Evolutionary conservation across 1,140 invertebrate genomes (phyloP).

Genomic region (Drosophila yakuba): DNA sequence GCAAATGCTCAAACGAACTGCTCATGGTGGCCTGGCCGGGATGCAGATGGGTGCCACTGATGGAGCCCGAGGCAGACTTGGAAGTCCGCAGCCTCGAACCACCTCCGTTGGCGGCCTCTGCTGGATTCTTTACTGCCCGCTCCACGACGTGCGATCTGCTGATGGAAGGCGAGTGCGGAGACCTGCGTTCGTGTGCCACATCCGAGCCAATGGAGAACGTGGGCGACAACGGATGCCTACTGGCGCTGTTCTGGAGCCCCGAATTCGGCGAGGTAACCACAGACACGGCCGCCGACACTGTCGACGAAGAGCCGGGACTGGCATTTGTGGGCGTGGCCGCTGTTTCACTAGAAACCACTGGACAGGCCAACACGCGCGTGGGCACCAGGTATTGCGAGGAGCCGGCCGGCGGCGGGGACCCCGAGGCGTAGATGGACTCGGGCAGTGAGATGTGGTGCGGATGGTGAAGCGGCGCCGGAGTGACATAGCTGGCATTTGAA

Average conservation of each 20-base stretch:
- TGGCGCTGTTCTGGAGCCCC: conserved; percentile 43
- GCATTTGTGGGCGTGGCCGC: conserved; percentile 66
- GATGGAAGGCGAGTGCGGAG: conserved; percentile 55
- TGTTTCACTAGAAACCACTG: conserved; percentile 61
- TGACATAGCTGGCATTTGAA: conserved; percentile 60
- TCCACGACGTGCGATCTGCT: conserved; percentile 35
- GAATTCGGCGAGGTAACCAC: conserved; percentile 67
- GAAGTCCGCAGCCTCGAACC: conserved; percentile 66
- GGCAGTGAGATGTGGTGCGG: conserved; percentile 81
- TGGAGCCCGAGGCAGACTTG: conserved; percentile 63
- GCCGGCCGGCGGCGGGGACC: conserved; percentile 77
- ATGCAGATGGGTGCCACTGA: conserved; percentile 60
- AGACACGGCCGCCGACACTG: conserved; percentile 50
- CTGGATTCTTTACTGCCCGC: conserved; percentile 12
- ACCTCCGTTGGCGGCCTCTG: conserved; percentile 49
- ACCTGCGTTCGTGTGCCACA: conserved; percentile 60
- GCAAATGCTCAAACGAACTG: conserved; percentile 83
- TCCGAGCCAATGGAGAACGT: conserved; percentile 62
- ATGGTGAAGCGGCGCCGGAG: conserved; percentile 70
- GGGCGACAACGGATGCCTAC: conserved; percentile 63
- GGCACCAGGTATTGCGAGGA: conserved; percentile 82
- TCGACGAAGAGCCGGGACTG: conserved; percentile 37
- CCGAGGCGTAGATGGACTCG: conserved; percentile 80
- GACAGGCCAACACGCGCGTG: conserved; percentile 61
- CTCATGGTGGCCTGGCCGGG: conserved; percentile 58